Evolutionary conservation across 2,797 vertebrate species (phyloP), one percentile per base, ranked within the genome.

Genomic region (Avahi laniger): DNA sequence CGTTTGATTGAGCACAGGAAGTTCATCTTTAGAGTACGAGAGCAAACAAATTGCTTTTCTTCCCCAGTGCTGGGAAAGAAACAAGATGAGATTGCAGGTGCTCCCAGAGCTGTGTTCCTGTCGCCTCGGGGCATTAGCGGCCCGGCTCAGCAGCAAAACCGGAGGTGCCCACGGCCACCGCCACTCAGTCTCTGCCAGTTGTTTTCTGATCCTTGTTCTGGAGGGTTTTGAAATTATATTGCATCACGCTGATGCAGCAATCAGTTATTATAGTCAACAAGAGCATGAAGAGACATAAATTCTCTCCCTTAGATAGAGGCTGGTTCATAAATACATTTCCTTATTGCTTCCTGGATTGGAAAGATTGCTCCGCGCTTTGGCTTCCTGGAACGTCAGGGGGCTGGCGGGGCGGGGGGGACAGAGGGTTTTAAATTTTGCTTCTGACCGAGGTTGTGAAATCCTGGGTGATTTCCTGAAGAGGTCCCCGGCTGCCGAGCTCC

Each of bases 11-110:
- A 98, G 96, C 97, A 95, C 89, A 28, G 97, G 96, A 98, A 98
- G 97, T 98, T 97, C 97, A 97, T 98, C 97, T 97, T 97, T 95
- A 96, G 95, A 94, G 93, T 96, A 94, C 82, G 96, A 97, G 97
- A 97, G 96, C 97, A 96, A 97, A 97, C 97, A 97, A 97, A 97
- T 98, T 97, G 98, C 97, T 97, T 97, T 97, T 98, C 97, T 96
- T 97, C 93, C 96, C 89, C 0, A 5, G 93, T n/a, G 96, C 97
- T 94, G 14, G 73, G 87, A 93, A 97, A 96, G 97, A 88, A 95
- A 94, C 80, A 30, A 96, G 96, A 95, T 70, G 96, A 97, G 93
- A 91, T 89, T 76, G 96, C 93, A 94, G 96, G 93, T 96, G 95
- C 93, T 94, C 93, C 75, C 0, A 0, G 91, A 94, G 91, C 95